A percentile compares a stretch with the other conserved stretches of the same genome.
phyloP scores from a whole-genome alignment of 2,888 invertebrate genomes.

The Xanthorhoe designata region DNA sequence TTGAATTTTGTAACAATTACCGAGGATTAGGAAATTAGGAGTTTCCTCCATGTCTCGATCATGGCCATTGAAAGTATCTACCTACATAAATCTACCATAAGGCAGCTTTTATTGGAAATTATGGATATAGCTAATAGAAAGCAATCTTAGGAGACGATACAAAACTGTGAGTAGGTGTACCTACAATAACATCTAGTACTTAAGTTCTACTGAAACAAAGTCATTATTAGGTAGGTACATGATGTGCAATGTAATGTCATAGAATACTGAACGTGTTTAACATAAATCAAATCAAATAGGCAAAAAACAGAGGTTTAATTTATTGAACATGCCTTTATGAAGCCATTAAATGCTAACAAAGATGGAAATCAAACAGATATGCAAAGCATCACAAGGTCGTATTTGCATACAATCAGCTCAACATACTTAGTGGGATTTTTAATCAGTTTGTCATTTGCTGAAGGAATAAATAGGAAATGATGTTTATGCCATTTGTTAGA shows the following conservation, averaged over 20 bases:
- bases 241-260: background rate
- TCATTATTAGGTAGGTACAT: background rate
- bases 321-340: conserved; percentile 41
- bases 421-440: conserved; percentile 45
- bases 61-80: too few relatives aligned
- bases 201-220: too few relatives aligned
- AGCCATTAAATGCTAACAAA: conserved; percentile 54
- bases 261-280: background rate
- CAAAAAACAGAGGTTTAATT: conserved; percentile 36
- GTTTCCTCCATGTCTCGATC: too few relatives aligned
- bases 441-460: conserved; percentile 30
- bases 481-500: background rate
- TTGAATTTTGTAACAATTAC: too few relatives aligned
- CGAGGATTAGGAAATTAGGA: too few relatives aligned
- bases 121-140: too few relatives aligned
- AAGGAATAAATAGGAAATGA: conserved; percentile 25
- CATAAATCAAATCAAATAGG: conserved; percentile 13
- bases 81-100: too few relatives aligned
- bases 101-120: too few relatives aligned
- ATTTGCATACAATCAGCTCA: conserved; percentile 76
- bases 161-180: too few relatives aligned
- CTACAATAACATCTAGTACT: background rate
- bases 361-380: conserved; percentile 61
- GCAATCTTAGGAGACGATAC: too few relatives aligned
- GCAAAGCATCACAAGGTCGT: conserved; percentile 64